Percentiles rank a stretch among this genome's conserved stretches.
Conservation (phyloP, 2,888 invertebrate genomes). For the Ormyrus thymus region DNA sequence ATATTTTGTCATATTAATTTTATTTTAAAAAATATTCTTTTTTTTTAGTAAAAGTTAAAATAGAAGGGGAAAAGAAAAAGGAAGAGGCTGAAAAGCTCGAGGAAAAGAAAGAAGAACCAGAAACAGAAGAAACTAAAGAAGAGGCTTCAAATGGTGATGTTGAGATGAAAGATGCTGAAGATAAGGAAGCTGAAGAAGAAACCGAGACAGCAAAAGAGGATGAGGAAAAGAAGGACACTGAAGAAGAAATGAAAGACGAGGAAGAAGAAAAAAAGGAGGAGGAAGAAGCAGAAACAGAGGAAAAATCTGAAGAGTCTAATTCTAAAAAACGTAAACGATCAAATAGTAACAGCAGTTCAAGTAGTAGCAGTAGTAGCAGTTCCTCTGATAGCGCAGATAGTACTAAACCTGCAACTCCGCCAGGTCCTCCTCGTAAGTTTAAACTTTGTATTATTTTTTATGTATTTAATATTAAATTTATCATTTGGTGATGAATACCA, state of each 20-base stretch:
- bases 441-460: not conserved
- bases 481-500: not conserved
- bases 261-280: conserved; percentile 67
- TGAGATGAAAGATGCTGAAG: conserved; percentile 54
- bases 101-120: conserved; percentile 48
- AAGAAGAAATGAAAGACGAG: conserved; percentile 66
- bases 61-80: conserved; percentile 62
- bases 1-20: not conserved
- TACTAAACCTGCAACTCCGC: conserved; percentile 71
- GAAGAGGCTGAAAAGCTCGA: conserved; percentile 61
- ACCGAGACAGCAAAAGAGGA: conserved; percentile 67
- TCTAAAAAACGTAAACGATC: conserved; percentile 77
- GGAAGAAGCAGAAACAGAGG: conserved; percentile 68
- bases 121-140: conserved; percentile 29
- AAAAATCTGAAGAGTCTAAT: conserved; percentile 69
- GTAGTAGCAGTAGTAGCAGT: conserved; percentile 74
- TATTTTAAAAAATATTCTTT: conserved; percentile 13
- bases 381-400: conserved; percentile 76
- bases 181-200: conserved; percentile 62
- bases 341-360: conserved; percentile 76
- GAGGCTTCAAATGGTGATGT: conserved; percentile 55
- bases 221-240: conserved; percentile 65
- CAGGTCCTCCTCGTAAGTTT: conserved; percentile 60
- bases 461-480: not conserved
- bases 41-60: conserved; percentile 57